A percentile compares a stretch with the other conserved stretches of the same genome.
Evolutionary conservation across 2,797 vertebrate species (phyloP).

Genomic region (Scarus forsteni): DNA sequence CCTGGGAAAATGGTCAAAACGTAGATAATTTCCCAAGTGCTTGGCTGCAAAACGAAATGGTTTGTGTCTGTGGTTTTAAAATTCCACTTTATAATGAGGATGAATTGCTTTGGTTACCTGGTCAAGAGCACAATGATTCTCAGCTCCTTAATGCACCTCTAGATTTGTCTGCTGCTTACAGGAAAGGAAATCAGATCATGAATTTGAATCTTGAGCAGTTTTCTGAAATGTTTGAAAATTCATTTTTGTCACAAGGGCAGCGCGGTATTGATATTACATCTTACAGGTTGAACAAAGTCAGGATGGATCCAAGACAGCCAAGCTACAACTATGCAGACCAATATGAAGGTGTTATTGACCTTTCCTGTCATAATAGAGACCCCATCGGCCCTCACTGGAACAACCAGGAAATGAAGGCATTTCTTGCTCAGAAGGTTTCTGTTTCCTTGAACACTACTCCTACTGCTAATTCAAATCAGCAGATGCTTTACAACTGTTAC

Average conservation of each 20-base stretch:
- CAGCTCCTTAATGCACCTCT: conserved; percentile 88
- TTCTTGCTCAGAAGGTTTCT: conserved; percentile 83
- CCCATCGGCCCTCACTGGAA: conserved; percentile 69
- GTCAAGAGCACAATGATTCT: conserved; percentile 83
- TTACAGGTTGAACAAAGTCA: conserved; percentile 90
- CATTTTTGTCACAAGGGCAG: conserved; percentile 86
- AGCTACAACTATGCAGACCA: conserved; percentile 74
- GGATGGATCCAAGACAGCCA: conserved; percentile 84
- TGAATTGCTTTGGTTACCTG: conserved; percentile 90
- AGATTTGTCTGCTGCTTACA: conserved; percentile 92
- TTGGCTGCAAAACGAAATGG: conserved; percentile 85
- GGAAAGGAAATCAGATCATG: conserved; percentile 90
- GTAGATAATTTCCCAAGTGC: conserved; percentile 78
- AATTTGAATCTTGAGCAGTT: conserved; percentile 92
- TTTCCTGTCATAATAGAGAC: conserved; percentile 79
- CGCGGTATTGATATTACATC: conserved; percentile 89
- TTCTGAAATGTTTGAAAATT: conserved; percentile 92
- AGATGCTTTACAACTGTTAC: conserved; percentile 81
- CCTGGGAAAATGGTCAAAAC: conserved; percentile 79
- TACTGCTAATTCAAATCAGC: conserved; percentile 67
- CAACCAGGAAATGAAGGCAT: conserved; percentile 77
- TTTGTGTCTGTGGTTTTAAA: conserved; percentile 93
- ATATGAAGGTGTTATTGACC: conserved; percentile 84
- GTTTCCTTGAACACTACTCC: conserved; percentile 78
- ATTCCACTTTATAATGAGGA: conserved; percentile 91